Evolutionary conservation across 2,888 invertebrate genomes (phyloP).

Genomic region (Tipula unca): DNA sequence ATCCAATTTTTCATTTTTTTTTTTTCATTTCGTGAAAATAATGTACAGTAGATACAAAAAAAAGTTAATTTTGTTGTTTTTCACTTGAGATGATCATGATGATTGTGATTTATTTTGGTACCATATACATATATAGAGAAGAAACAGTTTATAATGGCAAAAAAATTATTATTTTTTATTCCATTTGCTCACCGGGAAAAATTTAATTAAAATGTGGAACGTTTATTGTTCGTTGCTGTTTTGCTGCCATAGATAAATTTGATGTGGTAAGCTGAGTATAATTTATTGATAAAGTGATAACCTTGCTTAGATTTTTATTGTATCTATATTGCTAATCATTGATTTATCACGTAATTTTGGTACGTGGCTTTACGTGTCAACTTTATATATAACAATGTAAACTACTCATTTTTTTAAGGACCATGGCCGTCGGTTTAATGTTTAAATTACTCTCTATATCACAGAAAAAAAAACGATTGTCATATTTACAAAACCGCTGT

Average conservation of each 20-base stretch:
- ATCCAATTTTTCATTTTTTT: background rate
- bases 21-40: background rate
- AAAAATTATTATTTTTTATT: background rate
- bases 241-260: background rate
- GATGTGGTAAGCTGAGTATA: background rate
- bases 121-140: background rate
- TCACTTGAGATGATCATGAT: background rate
- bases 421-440: too few species aligned
- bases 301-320: too few species aligned
- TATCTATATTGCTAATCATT: too few species aligned
- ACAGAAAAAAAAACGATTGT: too few species aligned
- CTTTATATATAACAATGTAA: too few species aligned
- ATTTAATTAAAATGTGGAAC: background rate
- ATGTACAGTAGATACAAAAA: background rate
- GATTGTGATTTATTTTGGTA: background rate
- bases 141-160: background rate
- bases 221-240: background rate
- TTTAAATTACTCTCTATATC: too few species aligned
- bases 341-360: too few species aligned
- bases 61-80: background rate
- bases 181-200: background rate
- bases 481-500: too few species aligned
- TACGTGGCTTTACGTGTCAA: too few species aligned
- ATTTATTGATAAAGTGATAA: too few species aligned
- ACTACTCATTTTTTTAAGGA: too few species aligned